These are phyloP conservation scores for Amorpha juglandis DNA, from an alignment of 2,888 invertebrate genomes.

Conservation along the genomic window DNA sequence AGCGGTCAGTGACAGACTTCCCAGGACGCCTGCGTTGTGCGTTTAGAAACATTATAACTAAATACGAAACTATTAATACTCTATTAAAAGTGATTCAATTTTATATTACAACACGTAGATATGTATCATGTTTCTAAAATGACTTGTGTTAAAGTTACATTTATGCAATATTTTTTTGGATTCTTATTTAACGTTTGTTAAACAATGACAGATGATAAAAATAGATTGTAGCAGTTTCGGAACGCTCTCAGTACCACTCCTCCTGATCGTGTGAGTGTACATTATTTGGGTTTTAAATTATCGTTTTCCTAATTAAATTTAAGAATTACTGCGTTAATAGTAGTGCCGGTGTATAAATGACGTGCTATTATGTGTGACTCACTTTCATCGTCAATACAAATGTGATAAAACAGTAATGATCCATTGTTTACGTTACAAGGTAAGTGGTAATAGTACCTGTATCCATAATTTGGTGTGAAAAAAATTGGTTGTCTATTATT, in stretches of 20 bases:
- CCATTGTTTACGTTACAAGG: constrained; percentile 53
- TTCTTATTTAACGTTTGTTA: neutral
- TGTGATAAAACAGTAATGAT: constrained; percentile 29
- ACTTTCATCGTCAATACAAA: neutral
- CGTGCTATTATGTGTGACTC: constrained; percentile 13
- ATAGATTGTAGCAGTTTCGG: constrained; percentile 21
- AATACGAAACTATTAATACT: constrained; percentile 9
- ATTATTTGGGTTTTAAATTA: constrained; percentile 20
- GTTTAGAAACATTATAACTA: constrained; percentile 22
- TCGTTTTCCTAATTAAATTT: constrained; percentile 14
- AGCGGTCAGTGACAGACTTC: constrained; percentile 19
- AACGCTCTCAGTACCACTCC: constrained; percentile 31
- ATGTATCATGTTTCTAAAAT: neutral
- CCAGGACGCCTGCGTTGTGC: constrained; percentile 21
- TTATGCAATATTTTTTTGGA: neutral
- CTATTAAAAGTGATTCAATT: constrained; percentile 1
- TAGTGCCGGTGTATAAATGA: constrained; percentile 35
- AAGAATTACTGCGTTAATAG: constrained; percentile 34
- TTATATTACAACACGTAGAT: neutral
- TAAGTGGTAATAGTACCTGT: constrained; percentile 45
- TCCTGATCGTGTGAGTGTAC: constrained; percentile 16
- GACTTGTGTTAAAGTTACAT: neutral
- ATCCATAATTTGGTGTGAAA: constrained; percentile 37
- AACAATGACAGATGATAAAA: constrained; percentile 22
- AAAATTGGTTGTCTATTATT: constrained; percentile 14